Conservation (phyloP, 2,888 invertebrate species). For the Drosophila villosipedis region DNA sequence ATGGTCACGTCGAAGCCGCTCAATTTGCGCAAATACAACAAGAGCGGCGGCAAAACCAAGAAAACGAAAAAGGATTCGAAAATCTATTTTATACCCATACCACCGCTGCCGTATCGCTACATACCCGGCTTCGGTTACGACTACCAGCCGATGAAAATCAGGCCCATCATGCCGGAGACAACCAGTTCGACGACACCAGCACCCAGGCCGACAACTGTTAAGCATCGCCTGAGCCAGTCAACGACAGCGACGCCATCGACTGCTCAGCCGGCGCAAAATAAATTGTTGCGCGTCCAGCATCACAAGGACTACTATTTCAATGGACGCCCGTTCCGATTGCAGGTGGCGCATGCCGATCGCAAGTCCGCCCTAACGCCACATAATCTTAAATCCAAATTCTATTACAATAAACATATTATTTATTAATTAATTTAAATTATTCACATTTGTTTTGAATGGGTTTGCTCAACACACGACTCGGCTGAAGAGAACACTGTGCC, state of each 20-base stretch:
- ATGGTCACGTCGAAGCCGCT: conserved; percentile 82
- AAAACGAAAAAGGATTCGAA: conserved; percentile 89
- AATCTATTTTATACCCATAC: conserved; percentile 93
- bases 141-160: conserved; percentile 89
- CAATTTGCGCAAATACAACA: conserved; percentile 80
- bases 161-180: conserved; percentile 67
- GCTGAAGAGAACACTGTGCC: neutral
- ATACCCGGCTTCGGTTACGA: conserved; percentile 94
- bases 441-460: conserved; percentile 2
- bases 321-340: conserved; percentile 81
- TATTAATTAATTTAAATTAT: conserved; percentile 70
- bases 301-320: conserved; percentile 83
- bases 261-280: conserved; percentile 55
- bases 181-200: conserved; percentile 23
- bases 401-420: conserved; percentile 84
- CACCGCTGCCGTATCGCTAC: conserved; percentile 94
- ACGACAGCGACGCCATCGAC: conserved; percentile 22
- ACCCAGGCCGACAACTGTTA: conserved; percentile 17
- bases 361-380: conserved; percentile 71
- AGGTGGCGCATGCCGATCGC: conserved; percentile 75
- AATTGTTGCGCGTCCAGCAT: conserved; percentile 75
- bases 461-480: neutral
- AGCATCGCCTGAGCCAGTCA: conserved; percentile 2
- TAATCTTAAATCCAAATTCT: conserved; percentile 83
- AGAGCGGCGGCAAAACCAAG: conserved; percentile 78